Evolutionary conservation across 2,797 vertebrate genomes (phyloP), one percentile per base, ranked within the genome.

Genomic region (Eremophila alpestris): DNA sequence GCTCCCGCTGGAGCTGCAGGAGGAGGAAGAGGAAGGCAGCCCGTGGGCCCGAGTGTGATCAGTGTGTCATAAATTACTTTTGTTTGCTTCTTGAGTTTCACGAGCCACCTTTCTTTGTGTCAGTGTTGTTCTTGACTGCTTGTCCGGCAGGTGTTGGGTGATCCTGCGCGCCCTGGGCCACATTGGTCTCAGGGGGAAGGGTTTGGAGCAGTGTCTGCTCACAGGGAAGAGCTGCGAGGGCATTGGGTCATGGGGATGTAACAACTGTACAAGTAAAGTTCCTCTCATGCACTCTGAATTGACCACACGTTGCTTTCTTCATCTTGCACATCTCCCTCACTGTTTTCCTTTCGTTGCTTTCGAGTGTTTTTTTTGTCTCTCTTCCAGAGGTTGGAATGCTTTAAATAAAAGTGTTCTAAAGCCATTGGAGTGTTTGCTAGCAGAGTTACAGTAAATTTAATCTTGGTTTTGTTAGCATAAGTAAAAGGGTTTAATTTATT

Each of bases 161-260:
- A 75, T 88, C 52, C 30, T 71, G 90, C 4, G 11, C 93, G 96
- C 92, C 96, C 96, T 62, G 92, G 87, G 45, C 97, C 97, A 97
- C 96, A 95, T 94, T 97, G 97, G 97, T 97, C 96, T 95, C 89
- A 92, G 97, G 97, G 86, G 95, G 40, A 96, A 91, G 89, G 94
- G 62, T 69, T 87, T 71, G 83, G 81, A 76, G 94, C 82, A 46
- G 94, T 82, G 86, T 91, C 87, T 95, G 95, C 83, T 84, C 19
- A 45, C 90, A 92, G 83, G 83, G 49, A 56, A 54, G 95, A 93
- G 86, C 93, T 94, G 89, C 68, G 6, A 89, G 95, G 96, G 96
- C 96, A 82, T 83, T 88, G 71, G 96, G 88, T 88, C 77, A 22
- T 83, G 94, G 96, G 96, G 95, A 95, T 96, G 29, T 54, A 93